These are phyloP conservation scores for Amblyjoppa proteus DNA, from an alignment of 2,888 invertebrate species.

Conservation along the genomic window DNA sequence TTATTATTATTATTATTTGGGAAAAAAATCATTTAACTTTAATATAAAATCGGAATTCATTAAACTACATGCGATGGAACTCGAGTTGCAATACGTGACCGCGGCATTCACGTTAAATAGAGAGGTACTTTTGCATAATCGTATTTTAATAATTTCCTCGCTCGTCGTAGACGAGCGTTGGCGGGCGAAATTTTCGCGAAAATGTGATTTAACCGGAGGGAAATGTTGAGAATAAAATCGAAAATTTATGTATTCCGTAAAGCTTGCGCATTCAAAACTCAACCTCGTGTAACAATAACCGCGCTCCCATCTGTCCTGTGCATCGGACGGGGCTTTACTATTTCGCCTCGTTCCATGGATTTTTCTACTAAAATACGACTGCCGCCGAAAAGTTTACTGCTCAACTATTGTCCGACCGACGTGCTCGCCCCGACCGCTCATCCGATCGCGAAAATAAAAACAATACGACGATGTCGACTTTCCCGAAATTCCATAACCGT, in stretches of 20 bases:
- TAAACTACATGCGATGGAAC: neutral
- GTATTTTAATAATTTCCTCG: conserved; percentile 35
- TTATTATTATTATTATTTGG: too few species aligned
- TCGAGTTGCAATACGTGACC: neutral
- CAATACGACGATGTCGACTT: neutral
- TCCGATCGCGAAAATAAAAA: conserved; percentile 1
- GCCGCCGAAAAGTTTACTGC: conserved; percentile 70
- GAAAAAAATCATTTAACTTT: neutral
- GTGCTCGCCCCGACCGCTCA: conserved; percentile 19
- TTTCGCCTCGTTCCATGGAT: conserved; percentile 70
- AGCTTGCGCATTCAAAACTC: conserved; percentile 12
- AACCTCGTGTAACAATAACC: conserved; percentile 11
- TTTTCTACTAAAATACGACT: conserved; percentile 73
- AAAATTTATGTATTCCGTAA: conserved; percentile 28
- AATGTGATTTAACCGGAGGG: conserved; percentile 30
- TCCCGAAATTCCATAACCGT: neutral
- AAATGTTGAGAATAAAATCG: conserved; percentile 25
- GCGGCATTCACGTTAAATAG: neutral
- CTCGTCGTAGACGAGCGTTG: neutral
- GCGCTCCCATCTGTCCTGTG: neutral
- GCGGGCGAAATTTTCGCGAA: neutral
- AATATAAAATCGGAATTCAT: neutral
- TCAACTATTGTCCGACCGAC: conserved; percentile 72
- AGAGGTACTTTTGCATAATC: conserved; percentile 19
- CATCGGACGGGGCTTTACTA: conserved; percentile 70